A percentile compares a stretch with the other conserved stretches of the same genome.
Evolutionary conservation across 2,113 vertebrate species (phyloP).

Genomic region (Neodon shergylaensis): DNA sequence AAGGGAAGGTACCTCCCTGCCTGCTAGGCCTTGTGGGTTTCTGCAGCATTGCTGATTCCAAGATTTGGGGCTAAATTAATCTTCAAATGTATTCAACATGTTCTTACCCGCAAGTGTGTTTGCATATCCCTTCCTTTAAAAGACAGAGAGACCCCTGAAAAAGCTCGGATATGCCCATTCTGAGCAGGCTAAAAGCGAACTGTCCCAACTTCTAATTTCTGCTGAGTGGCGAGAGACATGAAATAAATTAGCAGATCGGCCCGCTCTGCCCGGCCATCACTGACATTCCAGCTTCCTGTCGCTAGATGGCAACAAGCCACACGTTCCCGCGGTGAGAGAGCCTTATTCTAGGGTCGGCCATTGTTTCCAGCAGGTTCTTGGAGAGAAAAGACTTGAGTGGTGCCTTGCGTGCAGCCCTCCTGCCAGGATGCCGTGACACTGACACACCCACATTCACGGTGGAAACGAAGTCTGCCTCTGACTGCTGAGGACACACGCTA

Average conservation of each 20-base stretch:
- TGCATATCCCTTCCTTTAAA: neutral
- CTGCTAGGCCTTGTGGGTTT: no score
- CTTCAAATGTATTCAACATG: neutral
- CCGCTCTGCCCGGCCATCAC: neutral
- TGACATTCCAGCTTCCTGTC: conserved; percentile 76
- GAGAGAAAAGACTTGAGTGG: neutral
- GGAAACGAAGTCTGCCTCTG: neutral
- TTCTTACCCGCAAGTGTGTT: neutral
- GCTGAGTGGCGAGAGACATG: rapidly evolving
- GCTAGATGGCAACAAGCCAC: conserved; percentile 86
- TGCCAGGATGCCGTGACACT: rapidly evolving
- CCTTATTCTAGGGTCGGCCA: conserved; percentile 23
- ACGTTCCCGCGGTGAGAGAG: conserved; percentile 61
- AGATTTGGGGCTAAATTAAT: rapidly evolving
- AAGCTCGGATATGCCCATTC: neutral
- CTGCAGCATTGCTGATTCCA: rapidly evolving
- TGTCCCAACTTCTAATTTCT: neutral
- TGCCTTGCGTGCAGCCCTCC: neutral
- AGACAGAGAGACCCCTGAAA: neutral
- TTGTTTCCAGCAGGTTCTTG: neutral
- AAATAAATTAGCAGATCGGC: rapidly evolving
- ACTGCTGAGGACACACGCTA: neutral
- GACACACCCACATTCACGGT: neutral
- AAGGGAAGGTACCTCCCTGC: neutral
- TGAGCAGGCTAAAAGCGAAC: no score